Evolutionary conservation across 2,888 invertebrate genomes (phyloP), one percentile per base, ranked within the genome.

Genomic region (Agrotis exclamationis): DNA sequence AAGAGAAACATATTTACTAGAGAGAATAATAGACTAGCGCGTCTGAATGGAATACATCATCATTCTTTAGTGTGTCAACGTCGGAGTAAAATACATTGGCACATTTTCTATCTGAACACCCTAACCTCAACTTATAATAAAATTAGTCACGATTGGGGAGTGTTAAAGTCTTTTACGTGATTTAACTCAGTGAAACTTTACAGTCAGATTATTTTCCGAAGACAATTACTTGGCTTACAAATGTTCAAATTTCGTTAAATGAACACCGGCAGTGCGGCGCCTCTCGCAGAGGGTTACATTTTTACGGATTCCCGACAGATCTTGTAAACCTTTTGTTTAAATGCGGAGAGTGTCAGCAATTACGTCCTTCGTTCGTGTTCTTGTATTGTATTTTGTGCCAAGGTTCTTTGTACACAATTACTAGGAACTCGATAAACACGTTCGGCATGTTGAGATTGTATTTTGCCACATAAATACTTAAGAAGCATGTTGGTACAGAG

Each of bases 341-440:
- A 86, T 82, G 81, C 79, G 80, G 73, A 77, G 82, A 85, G 74
- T 80, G 80, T 73, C 72, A 76, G 79, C 80, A 85, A 84, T 86
- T 81, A 86, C 76, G 79, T 70, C 64, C 68, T 76, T 53, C 57
- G 65, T 82, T 74, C 74, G 51, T 82, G 66, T 79, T 74, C 63
- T 69, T 63, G 73, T 79, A 73, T 69, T 74, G 58, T 60, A 51
- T 82, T 79, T 75, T 63, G 73, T 74, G 69, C 75, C 62, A 77
- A 70, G 63, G 66, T 77, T 75, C 63, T 72, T 70, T 73, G 74
- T 78, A 72, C 74, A 76, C 83, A 79, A 82, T 82, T 82, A 79
- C 79, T 63, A 79, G 74, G 64, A 80, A 83, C 80, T 76, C 76
- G 58, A 80, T 66, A 70, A 83, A 83, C 83, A 76, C 64, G 63